phyloP scores from a whole-genome alignment of 2,888 invertebrate species.

The Linnaemya vulpina region DNA sequence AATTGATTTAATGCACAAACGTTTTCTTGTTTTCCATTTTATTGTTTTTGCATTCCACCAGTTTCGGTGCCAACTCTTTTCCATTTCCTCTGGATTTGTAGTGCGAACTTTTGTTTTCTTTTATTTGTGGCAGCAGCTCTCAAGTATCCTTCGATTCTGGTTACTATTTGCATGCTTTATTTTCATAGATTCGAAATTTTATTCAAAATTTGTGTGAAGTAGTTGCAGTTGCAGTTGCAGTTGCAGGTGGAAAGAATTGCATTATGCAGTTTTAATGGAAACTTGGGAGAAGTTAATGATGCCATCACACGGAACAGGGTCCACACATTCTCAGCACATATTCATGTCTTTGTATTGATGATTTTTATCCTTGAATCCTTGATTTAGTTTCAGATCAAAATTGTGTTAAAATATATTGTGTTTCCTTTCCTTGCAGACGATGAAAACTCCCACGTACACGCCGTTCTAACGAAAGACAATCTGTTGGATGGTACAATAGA shows the following conservation, averaged over 20 bases:
- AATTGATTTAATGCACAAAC: conserved; percentile 72
- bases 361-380: too few relatives aligned
- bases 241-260: too few relatives aligned
- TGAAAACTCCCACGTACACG: conserved; percentile 91
- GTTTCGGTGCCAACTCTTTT: conserved; percentile 29
- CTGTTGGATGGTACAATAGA: conserved; percentile 94
- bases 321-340: too few relatives aligned
- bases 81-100: conserved; percentile 6
- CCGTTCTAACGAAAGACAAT: conserved; percentile 93
- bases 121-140: conserved; percentile 15
- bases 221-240: neutral
- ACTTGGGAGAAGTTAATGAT: too few relatives aligned
- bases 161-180: neutral
- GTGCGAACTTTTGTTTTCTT: conserved; percentile 12
- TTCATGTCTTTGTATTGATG: too few relatives aligned
- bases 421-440: conserved; percentile 86
- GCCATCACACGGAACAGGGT: too few relatives aligned
- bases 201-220: conserved; percentile 3
- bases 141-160: neutral
- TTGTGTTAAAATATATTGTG: neutral
- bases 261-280: neutral
- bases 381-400: neutral
- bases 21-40: conserved; percentile 35
- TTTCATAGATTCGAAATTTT: conserved; percentile 4
- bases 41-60: neutral